Evolutionary conservation across 2,888 invertebrate genomes (phyloP).

Genomic region (Callimorpha dominula): DNA sequence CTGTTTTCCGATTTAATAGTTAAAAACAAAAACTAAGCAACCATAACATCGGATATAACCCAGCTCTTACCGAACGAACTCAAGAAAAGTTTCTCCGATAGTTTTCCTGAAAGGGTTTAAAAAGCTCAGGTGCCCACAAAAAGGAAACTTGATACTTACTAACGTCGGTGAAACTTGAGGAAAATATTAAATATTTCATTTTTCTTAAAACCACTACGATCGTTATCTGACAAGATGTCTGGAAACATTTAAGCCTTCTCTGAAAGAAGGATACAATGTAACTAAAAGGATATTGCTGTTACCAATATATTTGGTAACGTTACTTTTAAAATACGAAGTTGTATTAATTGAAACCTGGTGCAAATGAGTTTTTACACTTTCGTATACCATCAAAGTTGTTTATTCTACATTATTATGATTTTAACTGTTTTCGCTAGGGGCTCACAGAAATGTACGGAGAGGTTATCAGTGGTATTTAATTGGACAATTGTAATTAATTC

Average conservation of each 20-base stretch:
- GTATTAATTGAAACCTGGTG: no score
- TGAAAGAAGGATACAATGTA: not conserved
- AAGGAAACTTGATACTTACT: constrained; percentile 12
- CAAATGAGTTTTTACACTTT: no score
- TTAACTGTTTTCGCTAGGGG: no score
- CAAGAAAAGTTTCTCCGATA: not conserved
- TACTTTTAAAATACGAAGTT: no score
- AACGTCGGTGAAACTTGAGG: constrained; percentile 8
- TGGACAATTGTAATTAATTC: no score
- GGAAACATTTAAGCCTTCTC: constrained; percentile 17
- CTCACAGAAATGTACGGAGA: no score
- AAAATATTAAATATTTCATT: constrained; percentile 14
- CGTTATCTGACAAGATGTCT: constrained; percentile 9
- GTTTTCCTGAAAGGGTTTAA: constrained; percentile 10
- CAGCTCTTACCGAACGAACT: not conserved
- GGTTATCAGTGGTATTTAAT: no score
- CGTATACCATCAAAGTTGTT: no score
- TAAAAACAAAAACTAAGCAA: not conserved
- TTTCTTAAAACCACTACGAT: constrained; percentile 10
- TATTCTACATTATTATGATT: no score
- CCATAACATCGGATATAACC: not conserved
- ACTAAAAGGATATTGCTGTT: not conserved
- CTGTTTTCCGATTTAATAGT: not conserved
- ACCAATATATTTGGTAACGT: not conserved
- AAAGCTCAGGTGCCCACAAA: constrained; percentile 17